phyloP scores from a whole-genome alignment of 2,797 vertebrate genomes.

The Rhinichthys osculus region DNA sequence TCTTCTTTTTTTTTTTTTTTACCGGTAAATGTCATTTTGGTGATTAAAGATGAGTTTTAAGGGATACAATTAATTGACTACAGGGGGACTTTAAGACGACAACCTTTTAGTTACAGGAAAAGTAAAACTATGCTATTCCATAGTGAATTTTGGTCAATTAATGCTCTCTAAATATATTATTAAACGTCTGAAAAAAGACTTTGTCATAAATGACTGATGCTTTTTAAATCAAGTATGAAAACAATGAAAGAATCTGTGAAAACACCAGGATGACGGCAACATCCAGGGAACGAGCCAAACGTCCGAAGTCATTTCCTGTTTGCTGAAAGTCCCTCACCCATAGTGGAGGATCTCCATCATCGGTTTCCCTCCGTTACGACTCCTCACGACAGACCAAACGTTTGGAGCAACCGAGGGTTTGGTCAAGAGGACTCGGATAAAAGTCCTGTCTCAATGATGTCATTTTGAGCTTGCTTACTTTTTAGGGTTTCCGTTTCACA shows the following conservation, averaged over 20 bases:
- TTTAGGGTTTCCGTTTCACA: constrained; percentile 50
- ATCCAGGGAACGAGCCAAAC: constrained; percentile 81
- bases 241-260: constrained; percentile 52
- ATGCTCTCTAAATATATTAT: not conserved
- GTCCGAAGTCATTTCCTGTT: constrained; percentile 84
- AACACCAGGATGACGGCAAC: constrained; percentile 77
- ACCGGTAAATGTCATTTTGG: too few species aligned
- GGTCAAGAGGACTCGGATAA: constrained; percentile 26
- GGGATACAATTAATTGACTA: too few species aligned
- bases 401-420: constrained; percentile 33
- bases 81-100: not conserved
- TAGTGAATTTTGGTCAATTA: not conserved
- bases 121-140: not conserved
- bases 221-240: constrained; percentile 9
- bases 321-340: constrained; percentile 67
- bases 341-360: not conserved
- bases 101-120: not conserved
- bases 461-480: constrained; percentile 36
- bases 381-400: not conserved
- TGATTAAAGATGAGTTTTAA: too few species aligned
- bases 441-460: constrained; percentile 12
- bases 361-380: not conserved
- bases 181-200: not conserved
- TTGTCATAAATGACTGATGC: too few species aligned
- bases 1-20: too few species aligned